Percentiles rank a stretch among this genome's conserved stretches.
These are phyloP conservation scores for Caloenas nicobarica DNA, from an alignment of 2,113 vertebrate species.

Conservation along the genomic window DNA sequence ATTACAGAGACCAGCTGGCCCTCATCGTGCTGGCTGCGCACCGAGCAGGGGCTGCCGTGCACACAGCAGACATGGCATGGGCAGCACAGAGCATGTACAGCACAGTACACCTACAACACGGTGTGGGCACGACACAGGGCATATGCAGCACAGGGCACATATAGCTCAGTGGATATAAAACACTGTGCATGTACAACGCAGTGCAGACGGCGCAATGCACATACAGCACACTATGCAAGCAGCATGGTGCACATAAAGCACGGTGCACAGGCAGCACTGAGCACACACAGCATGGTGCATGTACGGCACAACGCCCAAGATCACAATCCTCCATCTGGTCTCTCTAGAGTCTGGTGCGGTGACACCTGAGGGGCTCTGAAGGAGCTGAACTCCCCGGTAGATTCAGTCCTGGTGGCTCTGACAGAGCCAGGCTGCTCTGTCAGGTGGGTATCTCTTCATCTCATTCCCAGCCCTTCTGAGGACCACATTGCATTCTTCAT, in stretches of 20 bases:
- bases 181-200: not conserved
- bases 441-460: not conserved
- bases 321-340: too few relatives aligned
- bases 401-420: not conserved
- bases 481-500: not conserved
- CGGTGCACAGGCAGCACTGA: not conserved
- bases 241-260: not conserved
- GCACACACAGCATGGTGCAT: fast-evolving
- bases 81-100: not conserved
- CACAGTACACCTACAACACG: fast-evolving
- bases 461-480: not conserved
- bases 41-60: fast-evolving
- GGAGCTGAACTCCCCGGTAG: not conserved
- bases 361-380: not conserved
- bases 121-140: fast-evolving
- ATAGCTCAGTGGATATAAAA: not conserved
- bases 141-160: fast-evolving
- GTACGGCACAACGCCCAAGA: too few relatives aligned
- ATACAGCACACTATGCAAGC: fast-evolving
- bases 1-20: not conserved
- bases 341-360: not conserved
- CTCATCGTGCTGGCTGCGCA: not conserved
- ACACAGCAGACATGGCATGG: fast-evolving
- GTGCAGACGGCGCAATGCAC: not conserved
- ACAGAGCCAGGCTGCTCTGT: not conserved